Percentiles rank a stretch among this genome's conserved stretches.
These are phyloP conservation scores for Vidua chalybeata DNA, from an alignment of 2,113 vertebrate genomes.

Conservation along the genomic window DNA sequence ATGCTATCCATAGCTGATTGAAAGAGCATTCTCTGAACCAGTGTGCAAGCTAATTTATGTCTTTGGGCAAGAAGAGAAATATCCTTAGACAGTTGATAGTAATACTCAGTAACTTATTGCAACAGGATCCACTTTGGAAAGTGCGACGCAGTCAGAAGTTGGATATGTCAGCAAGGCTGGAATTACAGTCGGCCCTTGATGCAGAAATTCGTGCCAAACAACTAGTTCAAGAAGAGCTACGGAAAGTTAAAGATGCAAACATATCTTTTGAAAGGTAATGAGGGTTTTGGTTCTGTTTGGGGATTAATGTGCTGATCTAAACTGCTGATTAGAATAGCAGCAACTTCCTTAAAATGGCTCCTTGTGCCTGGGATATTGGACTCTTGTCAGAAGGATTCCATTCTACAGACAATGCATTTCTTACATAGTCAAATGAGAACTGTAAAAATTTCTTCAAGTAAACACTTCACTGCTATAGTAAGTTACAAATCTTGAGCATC, in stretches of 20 bases:
- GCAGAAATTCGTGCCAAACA: constrained; percentile 96
- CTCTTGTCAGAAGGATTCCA: neutral
- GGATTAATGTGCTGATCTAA: neutral
- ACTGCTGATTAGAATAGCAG: neutral
- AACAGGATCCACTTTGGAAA: constrained; percentile 96
- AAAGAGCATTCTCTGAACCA: neutral
- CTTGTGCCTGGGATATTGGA: neutral
- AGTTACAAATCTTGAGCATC: neutral
- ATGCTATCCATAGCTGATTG: neutral
- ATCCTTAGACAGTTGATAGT: neutral
- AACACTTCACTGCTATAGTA: neutral
- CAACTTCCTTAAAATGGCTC: neutral
- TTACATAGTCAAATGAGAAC: neutral
- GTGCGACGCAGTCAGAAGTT: constrained; percentile 96
- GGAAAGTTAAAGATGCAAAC: constrained; percentile 87
- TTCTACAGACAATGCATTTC: neutral
- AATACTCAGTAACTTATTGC: neutral
- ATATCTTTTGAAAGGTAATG: constrained; percentile 90
- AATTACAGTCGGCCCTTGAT: constrained; percentile 96
- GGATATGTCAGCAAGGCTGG: constrained; percentile 96
- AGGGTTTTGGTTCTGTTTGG: neutral
- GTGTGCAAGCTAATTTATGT: neutral
- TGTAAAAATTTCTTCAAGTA: neutral
- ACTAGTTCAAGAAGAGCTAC: constrained; percentile 91
- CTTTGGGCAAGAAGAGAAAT: neutral